Conservation (phyloP, 2,113 vertebrate species). For the Etheostoma cragini region DNA sequence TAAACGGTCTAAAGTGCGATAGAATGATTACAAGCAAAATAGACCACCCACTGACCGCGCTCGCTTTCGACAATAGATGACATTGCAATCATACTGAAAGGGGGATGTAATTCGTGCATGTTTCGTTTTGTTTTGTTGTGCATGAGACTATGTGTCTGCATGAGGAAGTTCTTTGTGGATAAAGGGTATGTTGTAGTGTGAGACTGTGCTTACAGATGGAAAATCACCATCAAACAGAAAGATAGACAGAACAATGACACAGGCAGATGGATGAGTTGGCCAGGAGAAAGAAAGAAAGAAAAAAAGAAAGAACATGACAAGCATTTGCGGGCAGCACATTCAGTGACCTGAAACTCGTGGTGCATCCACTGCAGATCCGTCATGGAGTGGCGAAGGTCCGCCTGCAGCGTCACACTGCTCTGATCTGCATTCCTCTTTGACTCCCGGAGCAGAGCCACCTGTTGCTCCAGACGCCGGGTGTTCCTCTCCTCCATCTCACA, state of each 20-base stretch:
- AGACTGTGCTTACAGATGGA: not conserved
- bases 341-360: slow-evolving; percentile 69
- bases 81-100: too few relatives aligned
- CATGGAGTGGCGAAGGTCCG: slow-evolving; percentile 59
- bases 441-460: slow-evolving; percentile 73
- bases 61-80: too few relatives aligned
- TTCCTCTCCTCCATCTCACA: slow-evolving; percentile 76
- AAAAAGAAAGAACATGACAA: not conserved
- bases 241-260: not conserved
- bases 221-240: not conserved
- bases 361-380: slow-evolving; percentile 71
- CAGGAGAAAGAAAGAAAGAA: not conserved
- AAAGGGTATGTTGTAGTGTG: not conserved
- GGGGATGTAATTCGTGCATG: too few relatives aligned
- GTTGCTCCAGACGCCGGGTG: slow-evolving; percentile 71
- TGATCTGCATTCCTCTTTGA: slow-evolving; percentile 67
- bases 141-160: too few relatives aligned
- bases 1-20: too few relatives aligned
- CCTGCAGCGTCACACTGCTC: slow-evolving; percentile 62
- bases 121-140: too few relatives aligned
- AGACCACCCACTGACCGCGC: too few relatives aligned
- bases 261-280: not conserved
- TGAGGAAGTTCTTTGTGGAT: too few relatives aligned
- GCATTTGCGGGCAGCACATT: not conserved
- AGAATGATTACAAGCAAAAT: too few relatives aligned